Evolutionary conservation across 2,888 invertebrate genomes (phyloP).

Genomic region (Andrena bicolor): DNA sequence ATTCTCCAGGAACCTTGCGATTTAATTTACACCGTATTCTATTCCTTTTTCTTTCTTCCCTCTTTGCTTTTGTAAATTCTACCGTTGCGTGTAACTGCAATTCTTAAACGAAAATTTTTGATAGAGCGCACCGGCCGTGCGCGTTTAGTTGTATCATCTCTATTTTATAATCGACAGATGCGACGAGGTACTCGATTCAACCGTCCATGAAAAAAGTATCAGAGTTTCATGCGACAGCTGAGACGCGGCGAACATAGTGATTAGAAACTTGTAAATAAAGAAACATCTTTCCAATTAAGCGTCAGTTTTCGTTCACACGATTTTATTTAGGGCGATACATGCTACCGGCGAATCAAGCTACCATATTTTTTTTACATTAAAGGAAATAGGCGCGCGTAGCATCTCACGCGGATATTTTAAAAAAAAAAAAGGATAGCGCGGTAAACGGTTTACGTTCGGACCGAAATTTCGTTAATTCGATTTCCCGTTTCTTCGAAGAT

Average conservation of each 20-base stretch:
- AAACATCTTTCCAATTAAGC: slow-evolving; percentile 58
- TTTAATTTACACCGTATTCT: not conserved
- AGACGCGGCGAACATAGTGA: slow-evolving; percentile 59
- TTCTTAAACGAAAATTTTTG: slow-evolving; percentile 5
- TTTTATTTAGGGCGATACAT: slow-evolving; percentile 45
- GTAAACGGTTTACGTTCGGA: slow-evolving; percentile 20
- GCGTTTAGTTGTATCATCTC: slow-evolving; percentile 39
- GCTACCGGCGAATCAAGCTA: slow-evolving; percentile 21
- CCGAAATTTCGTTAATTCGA: slow-evolving; percentile 46
- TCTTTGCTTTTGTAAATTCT: slow-evolving; percentile 20
- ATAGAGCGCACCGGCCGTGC: slow-evolving; percentile 16
- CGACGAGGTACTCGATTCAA: slow-evolving; percentile 61
- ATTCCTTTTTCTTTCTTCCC: not conserved
- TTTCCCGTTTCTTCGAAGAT: not conserved
- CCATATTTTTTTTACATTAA: slow-evolving; percentile 43
- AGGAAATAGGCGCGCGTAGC: slow-evolving; percentile 18
- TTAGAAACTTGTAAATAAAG: slow-evolving; percentile 68
- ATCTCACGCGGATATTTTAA: slow-evolving; percentile 21
- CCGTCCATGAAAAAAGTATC: slow-evolving; percentile 65
- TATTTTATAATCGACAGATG: slow-evolving; percentile 41
- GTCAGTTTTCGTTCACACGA: slow-evolving; percentile 50
- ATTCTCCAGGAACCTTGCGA: not conserved
- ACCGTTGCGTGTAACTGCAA: slow-evolving; percentile 28
- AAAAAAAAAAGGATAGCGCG: slow-evolving; percentile 1
- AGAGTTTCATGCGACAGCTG: slow-evolving; percentile 56